These are phyloP conservation scores for Spatulosminthurus flaviceps DNA, from an alignment of 2,888 invertebrate species.

Conservation along the genomic window DNA sequence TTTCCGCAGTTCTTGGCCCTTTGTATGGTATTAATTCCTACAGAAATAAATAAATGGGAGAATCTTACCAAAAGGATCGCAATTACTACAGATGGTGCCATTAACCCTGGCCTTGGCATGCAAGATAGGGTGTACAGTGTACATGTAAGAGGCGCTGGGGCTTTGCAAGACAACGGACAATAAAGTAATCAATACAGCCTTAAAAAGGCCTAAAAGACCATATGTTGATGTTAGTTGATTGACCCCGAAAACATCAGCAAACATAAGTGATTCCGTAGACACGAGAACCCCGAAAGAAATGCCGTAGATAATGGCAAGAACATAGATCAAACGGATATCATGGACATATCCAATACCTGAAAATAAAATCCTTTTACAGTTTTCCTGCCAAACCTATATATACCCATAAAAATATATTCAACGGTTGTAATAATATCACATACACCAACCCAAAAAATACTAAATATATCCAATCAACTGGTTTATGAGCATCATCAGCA, in stretches of 20 bases:
- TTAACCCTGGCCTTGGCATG: constrained; percentile 27
- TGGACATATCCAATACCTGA: constrained; percentile 43
- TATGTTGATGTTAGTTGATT: constrained; percentile 53
- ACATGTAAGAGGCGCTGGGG: constrained; percentile 51
- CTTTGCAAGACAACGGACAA: constrained; percentile 47
- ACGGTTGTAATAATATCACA: too few species aligned
- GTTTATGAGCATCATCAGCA: too few species aligned
- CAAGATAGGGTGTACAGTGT: constrained; percentile 52
- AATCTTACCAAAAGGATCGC: constrained; percentile 56
- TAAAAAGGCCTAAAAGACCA: constrained; percentile 52
- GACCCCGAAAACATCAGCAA: constrained; percentile 57
- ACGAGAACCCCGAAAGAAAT: constrained; percentile 51
- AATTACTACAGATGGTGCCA: constrained; percentile 34
- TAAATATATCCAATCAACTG: too few species aligned
- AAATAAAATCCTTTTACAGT: background rate
- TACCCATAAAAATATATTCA: background rate
- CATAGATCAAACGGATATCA: constrained; percentile 51
- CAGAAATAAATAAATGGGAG: background rate
- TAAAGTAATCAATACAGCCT: constrained; percentile 43
- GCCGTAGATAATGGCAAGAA: constrained; percentile 56
- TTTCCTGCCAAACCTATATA: background rate
- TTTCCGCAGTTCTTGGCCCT: too few species aligned
- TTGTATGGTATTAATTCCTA: too few species aligned
- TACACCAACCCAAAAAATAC: too few species aligned
- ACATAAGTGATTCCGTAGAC: constrained; percentile 57